Evolutionary conservation across 2,113 vertebrate species (phyloP).

Genomic region (Psettodes erumei): DNA sequence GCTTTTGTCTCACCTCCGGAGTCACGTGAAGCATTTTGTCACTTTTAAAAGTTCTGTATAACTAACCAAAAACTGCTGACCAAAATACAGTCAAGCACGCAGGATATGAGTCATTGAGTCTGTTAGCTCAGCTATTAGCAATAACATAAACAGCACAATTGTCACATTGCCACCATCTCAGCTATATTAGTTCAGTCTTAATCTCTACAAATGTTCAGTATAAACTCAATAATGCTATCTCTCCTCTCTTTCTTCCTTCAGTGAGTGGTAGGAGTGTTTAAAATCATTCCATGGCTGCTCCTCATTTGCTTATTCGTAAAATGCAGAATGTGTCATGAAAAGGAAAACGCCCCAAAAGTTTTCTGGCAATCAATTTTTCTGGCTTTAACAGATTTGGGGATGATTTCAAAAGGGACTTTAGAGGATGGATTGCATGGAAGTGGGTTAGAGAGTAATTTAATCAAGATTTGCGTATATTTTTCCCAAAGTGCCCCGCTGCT

Average conservation of each 20-base stretch:
- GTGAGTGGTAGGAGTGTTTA: conserved; percentile 44
- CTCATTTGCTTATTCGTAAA: conserved; percentile 46
- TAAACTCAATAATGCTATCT: conserved; percentile 13
- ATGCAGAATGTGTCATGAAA: conserved; percentile 42
- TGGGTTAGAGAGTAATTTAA: conserved; percentile 54
- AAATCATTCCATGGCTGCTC: conserved; percentile 29
- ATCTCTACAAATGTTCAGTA: conserved; percentile 42
- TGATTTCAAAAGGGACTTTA: conserved; percentile 31
- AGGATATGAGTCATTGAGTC: neutral
- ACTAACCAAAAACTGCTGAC: neutral
- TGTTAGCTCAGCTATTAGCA: conserved; percentile 2
- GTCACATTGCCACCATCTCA: conserved; percentile 29
- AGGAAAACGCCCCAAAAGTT: conserved; percentile 6
- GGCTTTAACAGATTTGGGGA: conserved; percentile 40
- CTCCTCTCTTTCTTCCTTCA: conserved; percentile 29
- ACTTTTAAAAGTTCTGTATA: neutral
- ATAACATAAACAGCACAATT: conserved; percentile 20
- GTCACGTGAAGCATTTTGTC: neutral
- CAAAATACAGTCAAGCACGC: neutral
- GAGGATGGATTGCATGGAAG: conserved; percentile 26
- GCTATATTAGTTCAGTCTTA: conserved; percentile 45
- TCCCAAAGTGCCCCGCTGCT: conserved; percentile 28
- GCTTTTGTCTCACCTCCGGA: neutral
- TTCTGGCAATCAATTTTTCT: conserved; percentile 34
- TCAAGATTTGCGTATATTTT: conserved; percentile 54